phyloP scores from a whole-genome alignment of 2,888 invertebrate species.

The Blomia tropicalis region DNA sequence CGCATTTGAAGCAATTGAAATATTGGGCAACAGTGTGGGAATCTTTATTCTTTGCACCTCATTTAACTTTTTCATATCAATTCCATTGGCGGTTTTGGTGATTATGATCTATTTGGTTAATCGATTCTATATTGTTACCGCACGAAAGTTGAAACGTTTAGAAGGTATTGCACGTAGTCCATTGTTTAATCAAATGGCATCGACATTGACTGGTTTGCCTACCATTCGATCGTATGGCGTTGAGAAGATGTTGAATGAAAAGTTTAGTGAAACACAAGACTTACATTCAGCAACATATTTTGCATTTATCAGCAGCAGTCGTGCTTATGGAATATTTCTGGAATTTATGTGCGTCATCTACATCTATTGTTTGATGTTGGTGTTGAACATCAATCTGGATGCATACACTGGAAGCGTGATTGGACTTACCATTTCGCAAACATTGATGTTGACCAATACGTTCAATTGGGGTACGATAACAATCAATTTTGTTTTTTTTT shows the following conservation, averaged over 20 bases:
- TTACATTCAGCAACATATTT: conserved; percentile 80
- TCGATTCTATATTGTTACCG: conserved; percentile 38
- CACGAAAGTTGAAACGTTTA: conserved; percentile 40
- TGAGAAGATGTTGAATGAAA: conserved; percentile 48
- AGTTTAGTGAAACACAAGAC: conserved; percentile 41
- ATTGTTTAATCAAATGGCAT: conserved; percentile 77
- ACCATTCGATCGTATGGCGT: conserved; percentile 78
- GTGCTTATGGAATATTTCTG: conserved; percentile 83
- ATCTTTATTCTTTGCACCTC: conserved; percentile 38
- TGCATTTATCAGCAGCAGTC: conserved; percentile 67
- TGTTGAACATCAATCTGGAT: conserved; percentile 8
- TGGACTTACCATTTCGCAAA: conserved; percentile 55
- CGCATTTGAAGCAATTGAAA: conserved; percentile 37
- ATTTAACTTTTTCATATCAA: conserved; percentile 37
- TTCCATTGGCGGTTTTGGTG: conserved; percentile 37
- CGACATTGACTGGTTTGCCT: conserved; percentile 70
- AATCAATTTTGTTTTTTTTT: background rate
- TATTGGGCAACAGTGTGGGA: conserved; percentile 44
- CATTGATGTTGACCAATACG: conserved; percentile 39
- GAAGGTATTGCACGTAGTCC: conserved; percentile 58
- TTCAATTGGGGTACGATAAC: conserved; percentile 39
- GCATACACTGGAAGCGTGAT: conserved; percentile 47
- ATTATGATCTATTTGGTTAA: conserved; percentile 37
- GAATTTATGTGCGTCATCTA: conserved; percentile 74
- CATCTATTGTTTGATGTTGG: conserved; percentile 63